These are phyloP conservation scores for Apostichopus californicus DNA, from an alignment of 35 echinoderm and acorn worm species.

Conservation along the genomic window DNA sequence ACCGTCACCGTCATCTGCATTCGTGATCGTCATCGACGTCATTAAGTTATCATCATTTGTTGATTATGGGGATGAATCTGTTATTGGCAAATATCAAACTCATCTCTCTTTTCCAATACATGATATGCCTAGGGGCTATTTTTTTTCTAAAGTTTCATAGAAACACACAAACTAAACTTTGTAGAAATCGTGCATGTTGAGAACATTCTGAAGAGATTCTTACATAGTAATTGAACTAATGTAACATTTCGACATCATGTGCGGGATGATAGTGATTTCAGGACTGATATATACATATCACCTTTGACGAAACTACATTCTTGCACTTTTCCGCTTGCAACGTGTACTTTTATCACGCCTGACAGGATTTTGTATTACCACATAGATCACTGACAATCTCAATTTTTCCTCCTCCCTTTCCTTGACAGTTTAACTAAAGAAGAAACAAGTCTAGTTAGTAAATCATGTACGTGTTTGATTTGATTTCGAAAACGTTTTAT, in stretches of 20 bases:
- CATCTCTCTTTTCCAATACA: no score
- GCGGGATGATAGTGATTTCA: no score
- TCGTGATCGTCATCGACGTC: neutral
- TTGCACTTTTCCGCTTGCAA: neutral
- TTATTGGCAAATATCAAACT: no score
- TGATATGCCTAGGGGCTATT: no score
- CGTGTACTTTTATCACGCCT: neutral
- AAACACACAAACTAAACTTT: no score
- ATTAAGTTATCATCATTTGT: no score
- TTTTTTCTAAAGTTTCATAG: no score
- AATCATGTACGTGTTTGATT: conserved; percentile 28
- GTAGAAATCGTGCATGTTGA: no score
- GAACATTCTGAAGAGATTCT: no score
- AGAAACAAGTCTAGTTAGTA: neutral
- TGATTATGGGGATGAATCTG: no score
- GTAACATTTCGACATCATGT: no score
- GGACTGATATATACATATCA: neutral
- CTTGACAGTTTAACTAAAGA: neutral
- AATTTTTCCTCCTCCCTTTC: neutral
- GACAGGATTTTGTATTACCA: neutral
- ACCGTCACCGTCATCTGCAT: conserved; percentile 26
- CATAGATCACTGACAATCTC: neutral
- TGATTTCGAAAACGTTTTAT: conserved; percentile 45
- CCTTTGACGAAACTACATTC: neutral
- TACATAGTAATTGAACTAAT: no score